These are phyloP conservation scores for Cyclargus thomasi DNA, from an alignment of 1,140 invertebrate genomes.

Conservation along the genomic window DNA sequence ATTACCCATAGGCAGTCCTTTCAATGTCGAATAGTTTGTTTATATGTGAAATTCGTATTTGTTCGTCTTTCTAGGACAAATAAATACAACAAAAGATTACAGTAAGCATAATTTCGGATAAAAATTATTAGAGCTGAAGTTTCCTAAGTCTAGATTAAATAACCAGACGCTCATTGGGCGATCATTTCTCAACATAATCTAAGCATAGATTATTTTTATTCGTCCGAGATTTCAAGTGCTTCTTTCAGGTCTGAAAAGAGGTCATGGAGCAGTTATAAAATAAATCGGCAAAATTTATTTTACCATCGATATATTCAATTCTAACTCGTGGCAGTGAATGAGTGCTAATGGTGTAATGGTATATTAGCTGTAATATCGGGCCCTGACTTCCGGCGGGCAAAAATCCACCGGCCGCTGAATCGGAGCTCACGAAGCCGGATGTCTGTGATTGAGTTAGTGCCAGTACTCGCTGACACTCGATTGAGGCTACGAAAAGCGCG, in stretches of 20 bases:
- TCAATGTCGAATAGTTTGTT: not conserved
- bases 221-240: no score
- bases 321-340: constrained; percentile 6
- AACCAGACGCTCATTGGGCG: no score
- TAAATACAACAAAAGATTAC: no score
- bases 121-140: no score
- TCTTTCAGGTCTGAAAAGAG: no score
- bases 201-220: no score
- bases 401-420: constrained; percentile 48
- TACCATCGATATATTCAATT: constrained; percentile 6
- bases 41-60: no score
- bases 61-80: no score
- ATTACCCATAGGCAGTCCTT: not conserved
- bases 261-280: no score
- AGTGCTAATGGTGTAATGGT: constrained; percentile 10
- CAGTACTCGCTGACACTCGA: constrained; percentile 41
- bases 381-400: constrained; percentile 40
- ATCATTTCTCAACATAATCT: no score
- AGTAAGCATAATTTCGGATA: no score
- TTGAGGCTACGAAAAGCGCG: constrained; percentile 35
- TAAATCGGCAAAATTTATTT: not conserved
- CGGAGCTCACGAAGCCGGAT: constrained; percentile 54
- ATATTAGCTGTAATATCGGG: constrained; percentile 30
- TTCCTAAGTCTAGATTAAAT: no score
- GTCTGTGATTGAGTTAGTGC: constrained; percentile 66